phyloP scores from a whole-genome alignment of 2,888 invertebrate species.

The Lithophane leautieri region DNA sequence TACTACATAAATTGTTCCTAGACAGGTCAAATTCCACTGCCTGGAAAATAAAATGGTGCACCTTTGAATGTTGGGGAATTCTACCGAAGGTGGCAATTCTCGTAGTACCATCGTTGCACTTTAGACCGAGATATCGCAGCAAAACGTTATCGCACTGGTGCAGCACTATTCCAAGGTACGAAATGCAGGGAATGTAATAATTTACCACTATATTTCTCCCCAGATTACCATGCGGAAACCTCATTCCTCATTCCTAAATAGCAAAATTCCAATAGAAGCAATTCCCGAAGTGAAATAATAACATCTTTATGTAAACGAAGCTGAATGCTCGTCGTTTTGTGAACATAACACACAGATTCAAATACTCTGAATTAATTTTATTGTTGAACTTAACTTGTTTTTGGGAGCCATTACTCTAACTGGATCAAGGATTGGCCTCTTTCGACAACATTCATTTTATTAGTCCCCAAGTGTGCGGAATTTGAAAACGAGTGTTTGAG shows the following conservation, averaged over 20 bases:
- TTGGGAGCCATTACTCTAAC: conserved; percentile 57
- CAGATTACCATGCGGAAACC: conserved; percentile 41
- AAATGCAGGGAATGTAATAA: conserved; percentile 26
- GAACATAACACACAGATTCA: conserved; percentile 45
- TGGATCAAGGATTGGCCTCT: conserved; percentile 57
- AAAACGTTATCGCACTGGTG: conserved; percentile 30
- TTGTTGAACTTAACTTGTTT: conserved; percentile 69
- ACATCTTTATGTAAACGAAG: conserved; percentile 59
- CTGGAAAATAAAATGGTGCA: conserved; percentile 41
- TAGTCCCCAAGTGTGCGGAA: conserved; percentile 48
- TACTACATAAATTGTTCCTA: conserved; percentile 32
- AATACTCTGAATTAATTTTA: conserved; percentile 70
- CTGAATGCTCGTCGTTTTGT: conserved; percentile 41
- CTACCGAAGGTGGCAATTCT: conserved; percentile 15
- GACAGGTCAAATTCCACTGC: conserved; percentile 16
- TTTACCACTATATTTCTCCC: conserved; percentile 38
- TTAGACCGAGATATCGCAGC: conserved; percentile 14
- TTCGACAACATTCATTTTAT: conserved; percentile 55
- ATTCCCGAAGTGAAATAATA: conserved; percentile 56
- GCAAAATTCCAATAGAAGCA: conserved; percentile 44
- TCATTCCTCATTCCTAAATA: conserved; percentile 38
- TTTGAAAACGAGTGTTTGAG: conserved; percentile 25
- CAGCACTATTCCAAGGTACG: conserved; percentile 30
- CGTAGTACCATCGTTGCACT: conserved; percentile 26
- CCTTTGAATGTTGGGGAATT: conserved; percentile 39